Evolutionary conservation across 2,888 invertebrate genomes (phyloP), one percentile per base, ranked within the genome.

Genomic region (Aleiodes leptofemur): DNA sequence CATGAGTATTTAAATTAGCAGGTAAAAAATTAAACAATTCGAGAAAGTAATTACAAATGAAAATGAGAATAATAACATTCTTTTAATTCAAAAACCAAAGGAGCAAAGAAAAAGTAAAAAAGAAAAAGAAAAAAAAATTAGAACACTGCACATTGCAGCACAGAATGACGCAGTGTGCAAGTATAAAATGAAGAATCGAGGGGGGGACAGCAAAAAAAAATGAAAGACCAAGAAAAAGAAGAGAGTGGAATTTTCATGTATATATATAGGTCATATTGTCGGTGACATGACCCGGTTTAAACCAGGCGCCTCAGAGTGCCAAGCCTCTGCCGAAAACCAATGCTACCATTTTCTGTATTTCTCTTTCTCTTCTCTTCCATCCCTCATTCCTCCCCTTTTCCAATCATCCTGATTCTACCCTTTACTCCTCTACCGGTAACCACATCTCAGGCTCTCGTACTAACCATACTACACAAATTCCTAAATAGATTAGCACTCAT

Each of bases 231-330:
- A 69, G 53, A 66, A 64, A 55, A 74, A 77, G 70, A 74, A 77
- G 81, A 76, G 72, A 43, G 43, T 9, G 71, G 70, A 83, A 79
- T 83, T 82, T 64, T 48, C 48, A 43, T 43, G 43, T 64, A 82
- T 82, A 87, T 82, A 87, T 86, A 83, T 87, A 86, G 87, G 85
- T 86, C 87, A 83, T 80, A 85, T 84, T 85, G 85, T 85, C 86
- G 85, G 85, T 86, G 84, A 82, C 84, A 85, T 83, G 86, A 85
- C 87, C 87, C 80, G 80, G 82, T 85, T 86, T 82, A 78, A 74
- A 72, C 72, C 73, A 72, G 55, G 56, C 77, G 53, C 56, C 78
- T 48, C 64, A 43, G 51, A 53, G 38, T 64, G 11, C 69, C 64
- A 76, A 66, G 72, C 71, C 64, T 43, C 51, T 72, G 59, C 64